Percentiles rank a stretch among this genome's conserved stretches.
phyloP scores from a whole-genome alignment of 2,888 invertebrate species.

The Frankliniella fusca region DNA sequence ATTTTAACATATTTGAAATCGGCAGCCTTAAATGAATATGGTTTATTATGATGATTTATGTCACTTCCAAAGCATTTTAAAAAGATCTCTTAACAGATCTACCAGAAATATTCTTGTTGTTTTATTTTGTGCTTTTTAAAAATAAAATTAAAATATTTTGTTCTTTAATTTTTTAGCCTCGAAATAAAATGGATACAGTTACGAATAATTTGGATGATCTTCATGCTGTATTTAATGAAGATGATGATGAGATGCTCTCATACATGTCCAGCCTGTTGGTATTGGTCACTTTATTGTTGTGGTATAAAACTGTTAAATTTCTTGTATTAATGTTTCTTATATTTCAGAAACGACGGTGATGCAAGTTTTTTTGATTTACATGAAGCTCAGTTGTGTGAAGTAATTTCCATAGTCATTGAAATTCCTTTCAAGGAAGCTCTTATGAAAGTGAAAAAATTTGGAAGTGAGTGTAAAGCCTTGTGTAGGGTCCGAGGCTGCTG shows the following conservation, averaged over 20 bases:
- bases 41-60: too few relatives aligned
- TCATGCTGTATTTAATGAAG: not conserved
- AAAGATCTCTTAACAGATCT: too few relatives aligned
- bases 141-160: too few relatives aligned
- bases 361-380: not conserved
- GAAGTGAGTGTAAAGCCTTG: not conserved
- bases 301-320: not conserved
- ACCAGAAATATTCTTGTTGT: too few relatives aligned
- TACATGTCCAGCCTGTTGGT: not conserved
- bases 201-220: not conserved
- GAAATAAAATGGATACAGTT: not conserved
- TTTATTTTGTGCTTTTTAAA: too few relatives aligned
- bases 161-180: not conserved
- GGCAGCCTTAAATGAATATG: too few relatives aligned
- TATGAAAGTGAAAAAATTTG: not conserved
- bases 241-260: not conserved
- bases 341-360: not conserved
- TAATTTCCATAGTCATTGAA: not conserved
- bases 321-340: not conserved
- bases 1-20: too few relatives aligned
- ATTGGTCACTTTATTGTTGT: not conserved
- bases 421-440: not conserved
- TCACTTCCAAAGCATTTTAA: too few relatives aligned
- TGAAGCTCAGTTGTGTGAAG: not conserved
- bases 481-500: slow-evolving; percentile 6